Evolutionary conservation across 1,140 invertebrate species (phyloP).

Genomic region (Aleiodes sp.): DNA sequence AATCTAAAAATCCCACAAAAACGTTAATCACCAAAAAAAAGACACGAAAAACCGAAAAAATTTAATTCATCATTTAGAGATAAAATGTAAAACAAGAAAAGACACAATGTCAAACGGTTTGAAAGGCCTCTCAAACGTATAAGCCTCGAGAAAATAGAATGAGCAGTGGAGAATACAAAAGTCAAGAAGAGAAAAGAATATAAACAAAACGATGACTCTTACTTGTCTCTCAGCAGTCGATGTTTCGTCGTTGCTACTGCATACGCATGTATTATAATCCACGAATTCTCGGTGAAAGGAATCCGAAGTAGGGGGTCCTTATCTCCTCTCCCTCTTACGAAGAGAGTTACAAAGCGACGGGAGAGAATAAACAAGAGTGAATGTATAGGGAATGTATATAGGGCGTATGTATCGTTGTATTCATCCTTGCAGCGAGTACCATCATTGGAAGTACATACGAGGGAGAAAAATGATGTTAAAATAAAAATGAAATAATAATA

Average conservation of each 20-base stretch:
- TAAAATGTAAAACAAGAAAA: too few relatives aligned
- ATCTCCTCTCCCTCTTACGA: slow-evolving; percentile 5
- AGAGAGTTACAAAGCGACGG: slow-evolving; percentile 15
- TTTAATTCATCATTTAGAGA: too few relatives aligned
- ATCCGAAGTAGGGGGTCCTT: slow-evolving; percentile 34
- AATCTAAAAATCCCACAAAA: too few relatives aligned
- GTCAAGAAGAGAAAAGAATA: neutral
- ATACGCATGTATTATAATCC: slow-evolving; percentile 59
- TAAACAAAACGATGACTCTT: neutral
- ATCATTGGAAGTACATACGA: slow-evolving; percentile 47
- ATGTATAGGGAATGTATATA: neutral
- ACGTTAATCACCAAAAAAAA: too few relatives aligned
- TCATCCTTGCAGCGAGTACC: slow-evolving; percentile 15
- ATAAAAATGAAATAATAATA: slow-evolving; percentile 26
- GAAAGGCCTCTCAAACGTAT: too few relatives aligned
- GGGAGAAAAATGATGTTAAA: slow-evolving; percentile 41
- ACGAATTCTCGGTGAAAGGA: slow-evolving; percentile 50
- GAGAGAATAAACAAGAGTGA: slow-evolving; percentile 7
- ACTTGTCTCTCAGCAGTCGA: neutral
- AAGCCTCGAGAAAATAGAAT: too few relatives aligned
- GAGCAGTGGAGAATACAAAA: too few relatives aligned
- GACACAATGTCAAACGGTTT: too few relatives aligned
- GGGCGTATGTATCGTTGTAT: neutral
- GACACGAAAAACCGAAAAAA: too few relatives aligned
- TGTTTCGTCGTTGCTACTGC: slow-evolving; percentile 45